These are phyloP conservation scores for Uloborus plumipes DNA, from an alignment of 2,888 invertebrate species.

Conservation along the genomic window DNA sequence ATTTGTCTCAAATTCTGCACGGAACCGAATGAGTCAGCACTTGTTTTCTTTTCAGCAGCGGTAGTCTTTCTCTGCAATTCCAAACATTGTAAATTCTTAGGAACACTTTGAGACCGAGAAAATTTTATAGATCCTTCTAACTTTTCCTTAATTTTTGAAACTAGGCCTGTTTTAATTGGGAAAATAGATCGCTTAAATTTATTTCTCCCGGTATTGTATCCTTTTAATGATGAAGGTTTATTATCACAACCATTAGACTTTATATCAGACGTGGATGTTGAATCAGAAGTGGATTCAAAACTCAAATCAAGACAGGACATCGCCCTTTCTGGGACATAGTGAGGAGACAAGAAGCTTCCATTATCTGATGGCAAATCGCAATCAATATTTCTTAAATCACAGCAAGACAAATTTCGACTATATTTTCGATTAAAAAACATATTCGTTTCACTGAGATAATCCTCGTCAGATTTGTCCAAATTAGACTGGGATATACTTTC, in stretches of 20 bases:
- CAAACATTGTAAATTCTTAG: conserved; percentile 12
- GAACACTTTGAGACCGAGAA: conserved; percentile 31
- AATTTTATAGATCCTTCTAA: conserved; percentile 21
- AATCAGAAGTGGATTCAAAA: conserved; percentile 2
- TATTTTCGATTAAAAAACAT: neutral
- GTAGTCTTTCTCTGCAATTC: neutral
- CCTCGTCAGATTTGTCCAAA: neutral
- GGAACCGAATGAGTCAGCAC: conserved; percentile 22
- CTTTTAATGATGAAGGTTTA: neutral
- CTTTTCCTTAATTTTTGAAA: conserved; percentile 26
- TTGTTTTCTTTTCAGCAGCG: neutral
- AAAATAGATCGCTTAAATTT: neutral
- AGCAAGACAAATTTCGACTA: conserved; percentile 37
- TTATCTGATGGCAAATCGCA: neutral
- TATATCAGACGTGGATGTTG: neutral
- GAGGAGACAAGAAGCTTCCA: conserved; percentile 28
- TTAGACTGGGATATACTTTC: conserved; percentile 14
- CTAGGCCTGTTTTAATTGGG: conserved; percentile 31
- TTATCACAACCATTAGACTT: conserved; percentile 19
- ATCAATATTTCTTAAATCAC: conserved; percentile 38
- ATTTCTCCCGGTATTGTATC: neutral
- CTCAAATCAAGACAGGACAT: conserved; percentile 55
- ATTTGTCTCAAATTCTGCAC: conserved; percentile 45
- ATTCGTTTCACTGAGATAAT: no score
- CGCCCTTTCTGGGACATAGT: conserved; percentile 59